Evolutionary conservation across 2,113 vertebrate genomes (phyloP).

Genomic region (Leuciscus idus): DNA sequence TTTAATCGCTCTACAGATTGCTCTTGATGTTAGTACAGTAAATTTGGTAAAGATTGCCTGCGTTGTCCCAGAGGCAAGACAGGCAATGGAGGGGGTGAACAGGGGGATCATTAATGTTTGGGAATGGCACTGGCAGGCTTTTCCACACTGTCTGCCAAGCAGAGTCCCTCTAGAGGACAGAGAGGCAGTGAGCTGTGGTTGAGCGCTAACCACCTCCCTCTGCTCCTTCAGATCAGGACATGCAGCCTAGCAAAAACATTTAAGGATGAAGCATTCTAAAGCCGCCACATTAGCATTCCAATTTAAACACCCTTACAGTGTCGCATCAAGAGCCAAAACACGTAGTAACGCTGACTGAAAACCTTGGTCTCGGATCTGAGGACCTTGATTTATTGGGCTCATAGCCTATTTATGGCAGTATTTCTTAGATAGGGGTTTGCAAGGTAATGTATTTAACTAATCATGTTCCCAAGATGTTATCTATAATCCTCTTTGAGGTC

Average conservation of each 20-base stretch:
- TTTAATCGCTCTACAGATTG: not conserved
- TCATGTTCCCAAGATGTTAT: slow-evolving; percentile 11
- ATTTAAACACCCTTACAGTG: slow-evolving; percentile 39
- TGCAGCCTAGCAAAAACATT: slow-evolving; percentile 40
- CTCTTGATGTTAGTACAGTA: not conserved
- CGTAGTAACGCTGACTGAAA: slow-evolving; percentile 35
- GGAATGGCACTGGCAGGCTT: slow-evolving; percentile 34
- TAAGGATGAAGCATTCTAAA: slow-evolving; percentile 20
- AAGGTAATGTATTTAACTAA: slow-evolving; percentile 25
- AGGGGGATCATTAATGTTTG: slow-evolving; percentile 36
- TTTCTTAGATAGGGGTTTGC: slow-evolving; percentile 24
- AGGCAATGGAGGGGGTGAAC: not conserved
- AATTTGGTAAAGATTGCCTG: not conserved
- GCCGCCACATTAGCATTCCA: slow-evolving; percentile 11
- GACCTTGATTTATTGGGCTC: slow-evolving; percentile 31
- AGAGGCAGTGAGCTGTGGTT: slow-evolving; percentile 33
- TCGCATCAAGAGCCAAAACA: slow-evolving; percentile 35
- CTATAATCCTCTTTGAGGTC: slow-evolving; percentile 11
- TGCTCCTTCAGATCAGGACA: slow-evolving; percentile 29
- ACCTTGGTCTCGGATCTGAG: not conserved
- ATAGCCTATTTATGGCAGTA: slow-evolving; percentile 11
- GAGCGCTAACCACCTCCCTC: slow-evolving; percentile 40
- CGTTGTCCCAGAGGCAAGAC: not conserved
- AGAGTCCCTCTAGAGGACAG: slow-evolving; percentile 18
- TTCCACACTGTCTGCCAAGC: slow-evolving; percentile 39